Base-by-base conservation (phyloP, 2,113 vertebrate species). In the Ciconia stormi region DNA sequence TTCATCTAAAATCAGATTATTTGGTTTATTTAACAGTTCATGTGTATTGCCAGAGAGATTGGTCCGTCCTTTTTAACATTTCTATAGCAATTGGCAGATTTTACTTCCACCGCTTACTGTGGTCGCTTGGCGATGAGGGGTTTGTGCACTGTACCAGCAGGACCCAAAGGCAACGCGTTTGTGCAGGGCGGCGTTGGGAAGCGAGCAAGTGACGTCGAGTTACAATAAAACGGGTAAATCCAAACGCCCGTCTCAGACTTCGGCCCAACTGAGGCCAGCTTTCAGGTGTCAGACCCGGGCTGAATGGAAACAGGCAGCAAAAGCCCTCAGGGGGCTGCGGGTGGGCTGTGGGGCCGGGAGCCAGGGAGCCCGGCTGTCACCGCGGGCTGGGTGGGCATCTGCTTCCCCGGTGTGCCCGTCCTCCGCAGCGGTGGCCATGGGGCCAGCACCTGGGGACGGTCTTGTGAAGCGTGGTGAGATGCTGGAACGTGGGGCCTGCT, bases 391-490 rank as follows among this genome's bases (percentile, higher is more conserved):
- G 49, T n/a, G 62, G 29, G 30, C 56, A 7, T 26, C 25, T 40
- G 32, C 34, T 44, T 12, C 29, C 32, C 34, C 0, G 2, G 47
- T 3, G 9, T 32, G 17, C 36, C 49, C 1, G 15, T 71, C 13
- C 21, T 49, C 63, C 0, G 2, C 19, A 32, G 46, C 2, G 0
- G 44, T 4, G 46, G 32, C 3, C 5, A 2, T 16, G 49, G 3
- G 13, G 15, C 49, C 19, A 9, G 67, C 26, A 2, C 29, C 26
- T 7, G 44, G 16, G 50, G 18, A 6, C 6, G 63, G 17, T 26
- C 27, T 16, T 4, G 15, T 20, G 81, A 23, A 74, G 27, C 0
- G 0, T 9, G 26, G 13, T 2, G 52, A 67, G 67, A 7, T 61
- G 85, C 69, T 25, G 47, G 59, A 4, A 23, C 6, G 21, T 0